Conservation (phyloP, 2,888 invertebrate species). For the Cancer borealis region DNA sequence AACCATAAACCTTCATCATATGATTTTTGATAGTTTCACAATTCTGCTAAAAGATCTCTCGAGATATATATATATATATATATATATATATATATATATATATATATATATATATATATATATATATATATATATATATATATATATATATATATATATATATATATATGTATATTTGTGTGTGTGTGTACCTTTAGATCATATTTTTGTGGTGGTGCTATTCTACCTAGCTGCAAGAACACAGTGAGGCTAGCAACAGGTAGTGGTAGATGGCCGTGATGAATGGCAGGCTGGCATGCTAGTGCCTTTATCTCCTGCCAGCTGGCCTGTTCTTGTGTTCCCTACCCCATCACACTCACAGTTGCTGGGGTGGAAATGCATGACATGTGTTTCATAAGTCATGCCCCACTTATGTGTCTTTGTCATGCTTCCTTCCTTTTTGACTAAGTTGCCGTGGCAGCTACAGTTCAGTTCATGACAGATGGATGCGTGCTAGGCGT, state of each 20-base stretch:
- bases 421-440: constrained; percentile 59
- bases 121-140: constrained; percentile 46
- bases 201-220: background rate
- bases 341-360: constrained; percentile 47
- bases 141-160: background rate
- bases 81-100: constrained; percentile 36
- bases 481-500: constrained; percentile 47
- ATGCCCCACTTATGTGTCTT: constrained; percentile 59
- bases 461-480: constrained; percentile 31
- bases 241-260: constrained; percentile 58
- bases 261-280: constrained; percentile 52
- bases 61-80: constrained; percentile 50
- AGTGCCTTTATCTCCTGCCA: constrained; percentile 36
- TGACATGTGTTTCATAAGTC: constrained; percentile 63
- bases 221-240: constrained; percentile 50
- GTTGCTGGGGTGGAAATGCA: constrained; percentile 59
- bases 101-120: constrained; percentile 55
- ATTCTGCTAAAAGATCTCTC: background rate
- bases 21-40: background rate
- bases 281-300: constrained; percentile 1
- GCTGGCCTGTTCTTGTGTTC: constrained; percentile 50
- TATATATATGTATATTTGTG: background rate
- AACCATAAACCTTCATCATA: background rate
- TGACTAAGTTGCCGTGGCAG: constrained; percentile 54
- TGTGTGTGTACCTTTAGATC: background rate